Base-by-base conservation (phyloP, 2,113 vertebrate genomes). In the Hippocampus comes region DNA sequence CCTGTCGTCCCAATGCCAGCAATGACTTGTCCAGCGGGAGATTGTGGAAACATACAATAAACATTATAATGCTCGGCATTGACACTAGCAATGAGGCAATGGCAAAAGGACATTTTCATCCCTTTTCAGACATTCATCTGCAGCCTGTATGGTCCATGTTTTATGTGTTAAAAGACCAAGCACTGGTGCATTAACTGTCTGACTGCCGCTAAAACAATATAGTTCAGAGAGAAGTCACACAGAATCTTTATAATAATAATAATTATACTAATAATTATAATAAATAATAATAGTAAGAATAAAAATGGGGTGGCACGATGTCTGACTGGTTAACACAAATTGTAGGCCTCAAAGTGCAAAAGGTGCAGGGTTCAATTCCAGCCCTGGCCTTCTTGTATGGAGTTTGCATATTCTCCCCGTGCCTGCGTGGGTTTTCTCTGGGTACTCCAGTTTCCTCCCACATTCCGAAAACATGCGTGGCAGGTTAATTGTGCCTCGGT, bases 51-150 rank as follows among this genome's bases (percentile, higher is more conserved):
- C 77, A 72, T 72, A 64, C 72, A 78, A 75, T 83, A 67, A 79
- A 68, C 23, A 72, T 68, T 51, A 67, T 48, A 74, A 63, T 67
- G 72, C 55, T 67, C 75, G 78, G 60, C 72, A 78, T 70, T 80
- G 82, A 84, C 87, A 84, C 86, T 86, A 87, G 85, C 79, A 76
- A 10, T 73, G 70, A 72, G 80, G 81, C 73, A 67, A 78, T 72
- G 80, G 79, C 77, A 67, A 78, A 74, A 69, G 81, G 74, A 60
- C 67, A 73, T 76, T 82, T 85, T 70, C 82, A 84, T 82, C 77
- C 74, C 78, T 78, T 86, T 74, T 82, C 48, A 70, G 72, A 78
- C 67, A 75, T 73, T 70, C 77, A 85, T 76, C 83, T 88, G 83
- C 56, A 73, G 74, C 74, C 67, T 74, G 72, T 49, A 68, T 71